These are phyloP conservation scores for Leptoteleia sp. DNA, from an alignment of 1,140 invertebrate genomes.

Conservation along the genomic window DNA sequence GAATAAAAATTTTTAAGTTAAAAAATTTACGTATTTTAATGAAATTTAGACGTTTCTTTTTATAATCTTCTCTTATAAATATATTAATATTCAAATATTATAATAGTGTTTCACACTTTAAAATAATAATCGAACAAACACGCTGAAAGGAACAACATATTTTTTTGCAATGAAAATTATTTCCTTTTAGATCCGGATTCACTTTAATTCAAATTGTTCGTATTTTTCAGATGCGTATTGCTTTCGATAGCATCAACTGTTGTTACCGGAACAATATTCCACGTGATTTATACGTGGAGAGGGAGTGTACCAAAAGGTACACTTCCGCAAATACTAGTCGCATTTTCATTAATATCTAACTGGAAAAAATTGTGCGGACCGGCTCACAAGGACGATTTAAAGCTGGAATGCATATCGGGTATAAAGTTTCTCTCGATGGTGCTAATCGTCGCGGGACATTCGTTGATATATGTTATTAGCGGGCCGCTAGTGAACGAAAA, in stretches of 20 bases:
- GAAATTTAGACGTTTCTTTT: too few species aligned
- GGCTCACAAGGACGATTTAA: conserved; percentile 81
- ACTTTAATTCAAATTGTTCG: conserved; percentile 59
- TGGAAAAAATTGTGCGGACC: conserved; percentile 81
- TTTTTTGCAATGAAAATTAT: conserved; percentile 40
- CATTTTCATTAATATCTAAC: conserved; percentile 84
- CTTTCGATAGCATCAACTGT: conserved; percentile 67
- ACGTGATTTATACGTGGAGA: conserved; percentile 65
- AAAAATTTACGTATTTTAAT: too few species aligned
- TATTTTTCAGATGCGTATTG: conserved; percentile 73
- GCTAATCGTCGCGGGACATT: conserved; percentile 84
- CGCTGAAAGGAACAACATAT: conserved; percentile 5
- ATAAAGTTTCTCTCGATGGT: conserved; percentile 85
- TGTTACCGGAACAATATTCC: conserved; percentile 71
- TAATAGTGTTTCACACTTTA: too few species aligned
- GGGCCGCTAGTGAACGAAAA: conserved; percentile 84
- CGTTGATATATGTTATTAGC: conserved; percentile 84
- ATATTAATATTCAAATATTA: too few species aligned
- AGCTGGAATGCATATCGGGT: conserved; percentile 85
- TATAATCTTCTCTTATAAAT: too few species aligned
- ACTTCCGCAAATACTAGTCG: conserved; percentile 80
- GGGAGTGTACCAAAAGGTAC: conserved; percentile 61
- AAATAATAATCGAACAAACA: not conserved
- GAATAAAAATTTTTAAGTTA: too few species aligned
- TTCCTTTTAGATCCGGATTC: conserved; percentile 46